phyloP scores from a whole-genome alignment of 2,113 vertebrate species.

The Ciconia boyciana region DNA sequence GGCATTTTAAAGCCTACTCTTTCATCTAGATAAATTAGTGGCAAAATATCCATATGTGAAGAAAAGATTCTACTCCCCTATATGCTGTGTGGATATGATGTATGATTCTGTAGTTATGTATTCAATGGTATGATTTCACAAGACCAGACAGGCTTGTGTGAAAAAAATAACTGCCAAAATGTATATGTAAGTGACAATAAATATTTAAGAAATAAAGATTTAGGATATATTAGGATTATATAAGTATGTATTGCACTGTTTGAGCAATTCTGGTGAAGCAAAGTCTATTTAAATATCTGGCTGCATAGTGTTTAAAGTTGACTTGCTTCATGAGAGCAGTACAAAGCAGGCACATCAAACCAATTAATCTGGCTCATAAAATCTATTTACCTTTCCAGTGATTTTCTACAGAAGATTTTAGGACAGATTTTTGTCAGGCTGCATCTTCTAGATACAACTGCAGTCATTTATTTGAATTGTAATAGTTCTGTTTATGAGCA shows the following conservation, averaged over 20 bases:
- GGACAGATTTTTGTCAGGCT: neutral
- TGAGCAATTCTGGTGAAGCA: neutral
- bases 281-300: neutral
- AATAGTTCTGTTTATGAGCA: neutral
- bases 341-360: neutral
- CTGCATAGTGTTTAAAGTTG: neutral
- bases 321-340: neutral
- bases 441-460: neutral
- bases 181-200: neutral
- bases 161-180: neutral
- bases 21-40: neutral
- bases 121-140: neutral
- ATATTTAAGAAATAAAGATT: neutral
- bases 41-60: neutral
- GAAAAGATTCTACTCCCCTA: neutral
- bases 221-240: neutral
- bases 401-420: neutral
- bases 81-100: neutral
- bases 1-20: neutral
- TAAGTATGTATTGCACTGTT: neutral
- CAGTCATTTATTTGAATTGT: neutral
- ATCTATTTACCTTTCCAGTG: neutral
- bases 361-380: neutral
- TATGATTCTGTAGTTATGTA: neutral
- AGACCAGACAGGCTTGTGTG: neutral